Evolutionary conservation across 2,888 invertebrate species (phyloP).

Genomic region (Anoplius nigerrimus): DNA sequence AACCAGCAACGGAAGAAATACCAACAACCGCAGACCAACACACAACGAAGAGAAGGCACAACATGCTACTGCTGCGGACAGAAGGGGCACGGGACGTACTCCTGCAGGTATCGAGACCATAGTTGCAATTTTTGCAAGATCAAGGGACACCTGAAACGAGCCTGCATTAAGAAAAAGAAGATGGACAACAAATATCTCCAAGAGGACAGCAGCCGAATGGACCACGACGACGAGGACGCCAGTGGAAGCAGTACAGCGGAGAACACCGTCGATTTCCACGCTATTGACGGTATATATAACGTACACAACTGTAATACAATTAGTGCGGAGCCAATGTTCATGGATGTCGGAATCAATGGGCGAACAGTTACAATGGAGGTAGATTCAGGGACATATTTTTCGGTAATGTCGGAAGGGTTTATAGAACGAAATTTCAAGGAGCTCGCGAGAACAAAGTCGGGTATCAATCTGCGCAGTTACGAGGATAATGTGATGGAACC

Average conservation of each 20-base stretch:
- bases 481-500: slow-evolving; percentile 15
- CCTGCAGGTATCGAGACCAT: slow-evolving; percentile 9
- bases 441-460: slow-evolving; percentile 10
- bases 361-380: slow-evolving; percentile 28
- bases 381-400: slow-evolving; percentile 38
- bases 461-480: slow-evolving; percentile 13
- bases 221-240: background rate
- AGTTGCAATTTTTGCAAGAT: slow-evolving; percentile 12
- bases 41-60: background rate
- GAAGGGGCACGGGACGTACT: background rate
- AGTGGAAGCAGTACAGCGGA: too few relatives aligned
- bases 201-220: background rate
- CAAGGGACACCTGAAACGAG: slow-evolving; percentile 5
- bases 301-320: background rate
- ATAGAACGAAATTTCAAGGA: slow-evolving; percentile 15
- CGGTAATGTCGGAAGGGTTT: slow-evolving; percentile 26
- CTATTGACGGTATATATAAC: background rate
- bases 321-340: slow-evolving; percentile 5
- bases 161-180: background rate
- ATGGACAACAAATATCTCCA: too few relatives aligned
- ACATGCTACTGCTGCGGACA: slow-evolving; percentile 16
- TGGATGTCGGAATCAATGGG: slow-evolving; percentile 16
- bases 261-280: too few relatives aligned
- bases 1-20: background rate
- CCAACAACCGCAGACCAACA: background rate